These are phyloP conservation scores for Galeruca laticollis DNA, from an alignment of 2,888 invertebrate genomes.

Conservation along the genomic window DNA sequence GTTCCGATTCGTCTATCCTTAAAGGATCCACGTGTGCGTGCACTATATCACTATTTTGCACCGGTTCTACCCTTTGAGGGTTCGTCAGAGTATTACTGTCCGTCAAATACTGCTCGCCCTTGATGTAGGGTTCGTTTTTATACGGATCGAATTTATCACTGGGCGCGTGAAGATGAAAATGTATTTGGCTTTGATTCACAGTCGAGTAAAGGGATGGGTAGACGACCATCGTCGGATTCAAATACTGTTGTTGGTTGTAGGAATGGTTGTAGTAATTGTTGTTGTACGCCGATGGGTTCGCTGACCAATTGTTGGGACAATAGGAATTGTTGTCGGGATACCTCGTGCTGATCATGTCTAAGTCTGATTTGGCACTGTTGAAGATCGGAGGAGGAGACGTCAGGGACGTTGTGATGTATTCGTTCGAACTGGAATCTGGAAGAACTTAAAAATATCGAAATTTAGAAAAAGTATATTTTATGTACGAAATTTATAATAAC, in stretches of 20 bases:
- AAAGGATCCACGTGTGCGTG: slow-evolving; percentile 61
- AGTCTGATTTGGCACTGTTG: slow-evolving; percentile 56
- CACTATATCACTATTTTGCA: slow-evolving; percentile 68
- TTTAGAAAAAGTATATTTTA: too few relatives aligned
- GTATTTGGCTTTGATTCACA: slow-evolving; percentile 89
- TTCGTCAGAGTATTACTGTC: slow-evolving; percentile 65
- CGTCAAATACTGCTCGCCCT: slow-evolving; percentile 74
- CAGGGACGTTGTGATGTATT: slow-evolving; percentile 62
- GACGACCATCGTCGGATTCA: slow-evolving; percentile 77
- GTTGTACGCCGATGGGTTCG: slow-evolving; percentile 64
- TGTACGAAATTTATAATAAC: too few relatives aligned
- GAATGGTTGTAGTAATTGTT: slow-evolving; percentile 76
- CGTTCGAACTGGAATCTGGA: slow-evolving; percentile 60
- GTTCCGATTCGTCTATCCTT: slow-evolving; percentile 52
- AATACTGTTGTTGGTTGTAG: slow-evolving; percentile 73
- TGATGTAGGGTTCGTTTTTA: slow-evolving; percentile 77
- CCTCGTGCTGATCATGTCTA: slow-evolving; percentile 61
- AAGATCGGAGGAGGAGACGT: slow-evolving; percentile 59
- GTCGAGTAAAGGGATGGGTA: slow-evolving; percentile 82
- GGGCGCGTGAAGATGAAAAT: slow-evolving; percentile 79
- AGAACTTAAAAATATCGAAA: slow-evolving; percentile 62
- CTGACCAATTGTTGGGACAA: slow-evolving; percentile 72
- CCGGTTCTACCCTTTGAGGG: slow-evolving; percentile 72
- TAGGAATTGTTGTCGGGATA: slow-evolving; percentile 68
- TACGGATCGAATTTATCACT: slow-evolving; percentile 76